Evolutionary conservation across 2,113 vertebrate genomes (phyloP).

Genomic region (Corythornis vintsioides): DNA sequence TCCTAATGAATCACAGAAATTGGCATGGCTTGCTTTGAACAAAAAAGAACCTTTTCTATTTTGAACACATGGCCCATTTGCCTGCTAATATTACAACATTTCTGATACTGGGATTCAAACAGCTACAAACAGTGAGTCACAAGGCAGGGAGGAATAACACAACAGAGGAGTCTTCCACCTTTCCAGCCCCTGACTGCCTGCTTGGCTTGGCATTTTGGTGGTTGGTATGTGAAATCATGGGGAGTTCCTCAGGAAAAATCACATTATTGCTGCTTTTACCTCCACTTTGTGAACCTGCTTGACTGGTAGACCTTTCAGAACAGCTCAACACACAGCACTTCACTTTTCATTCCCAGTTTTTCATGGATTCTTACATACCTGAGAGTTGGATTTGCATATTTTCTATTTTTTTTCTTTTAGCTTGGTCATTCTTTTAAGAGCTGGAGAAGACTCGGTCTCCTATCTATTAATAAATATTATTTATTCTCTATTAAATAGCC

Average conservation of each 20-base stretch:
- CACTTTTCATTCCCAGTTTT: not conserved
- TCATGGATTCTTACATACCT: fast-evolving
- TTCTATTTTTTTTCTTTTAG: too few species aligned
- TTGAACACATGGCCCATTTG: constrained; percentile 45
- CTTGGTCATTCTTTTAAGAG: too few species aligned
- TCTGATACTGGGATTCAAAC: constrained; percentile 43
- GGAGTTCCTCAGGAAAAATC: not conserved
- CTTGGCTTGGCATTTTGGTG: too few species aligned
- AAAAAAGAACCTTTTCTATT: constrained; percentile 44
- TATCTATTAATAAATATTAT: too few species aligned
- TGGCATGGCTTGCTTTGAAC: constrained; percentile 15
- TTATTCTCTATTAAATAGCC: too few species aligned
- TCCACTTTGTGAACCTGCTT: not conserved
- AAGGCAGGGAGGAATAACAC: not conserved
- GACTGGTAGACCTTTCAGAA: not conserved
- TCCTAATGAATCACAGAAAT: constrained; percentile 61
- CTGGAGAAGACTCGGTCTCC: too few species aligned
- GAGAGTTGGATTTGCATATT: too few species aligned
- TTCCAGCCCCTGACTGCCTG: not conserved
- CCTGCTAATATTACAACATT: constrained; percentile 45
- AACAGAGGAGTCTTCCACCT: not conserved
- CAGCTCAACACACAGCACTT: not conserved
- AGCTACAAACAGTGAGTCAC: constrained; percentile 40
- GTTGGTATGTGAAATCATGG: not conserved
- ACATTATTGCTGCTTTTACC: not conserved